Evolutionary conservation across 1,140 invertebrate genomes (phyloP).

Genomic region (Psilanteris sp.): DNA sequence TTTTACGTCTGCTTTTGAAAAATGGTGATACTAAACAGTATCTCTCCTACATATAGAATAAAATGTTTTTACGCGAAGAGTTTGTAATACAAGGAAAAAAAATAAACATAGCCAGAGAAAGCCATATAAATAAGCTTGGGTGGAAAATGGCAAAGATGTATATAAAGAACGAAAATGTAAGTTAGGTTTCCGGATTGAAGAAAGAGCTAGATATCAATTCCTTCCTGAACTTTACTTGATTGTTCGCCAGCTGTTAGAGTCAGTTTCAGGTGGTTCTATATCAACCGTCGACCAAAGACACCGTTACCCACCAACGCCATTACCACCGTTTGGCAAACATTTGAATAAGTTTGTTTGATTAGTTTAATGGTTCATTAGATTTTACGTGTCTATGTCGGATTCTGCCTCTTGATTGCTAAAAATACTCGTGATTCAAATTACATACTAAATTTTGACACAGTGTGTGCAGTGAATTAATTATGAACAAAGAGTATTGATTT

Average conservation of each 20-base stretch:
- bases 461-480: neutral
- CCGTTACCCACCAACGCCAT: slow-evolving; percentile 47
- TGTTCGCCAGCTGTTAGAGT: slow-evolving; percentile 65
- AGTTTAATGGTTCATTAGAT: slow-evolving; percentile 67
- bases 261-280: slow-evolving; percentile 64
- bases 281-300: slow-evolving; percentile 59
- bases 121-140: neutral
- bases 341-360: slow-evolving; percentile 69
- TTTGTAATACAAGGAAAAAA: slow-evolving; percentile 41
- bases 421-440: slow-evolving; percentile 7
- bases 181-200: slow-evolving; percentile 31
- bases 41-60: slow-evolving; percentile 25
- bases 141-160: slow-evolving; percentile 11
- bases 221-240: slow-evolving; percentile 55
- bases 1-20: too few species aligned
- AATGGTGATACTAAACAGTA: slow-evolving; percentile 35
- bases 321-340: slow-evolving; percentile 66
- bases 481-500: too few species aligned
- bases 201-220: slow-evolving; percentile 37
- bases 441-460: neutral
- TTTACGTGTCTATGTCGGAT: slow-evolving; percentile 31
- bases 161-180: slow-evolving; percentile 36
- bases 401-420: neutral
- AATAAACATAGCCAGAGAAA: neutral
- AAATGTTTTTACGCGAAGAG: slow-evolving; percentile 30